These are phyloP conservation scores for Scrobipalpa atriplicella DNA, from an alignment of 2,888 invertebrate genomes.

Conservation along the genomic window DNA sequence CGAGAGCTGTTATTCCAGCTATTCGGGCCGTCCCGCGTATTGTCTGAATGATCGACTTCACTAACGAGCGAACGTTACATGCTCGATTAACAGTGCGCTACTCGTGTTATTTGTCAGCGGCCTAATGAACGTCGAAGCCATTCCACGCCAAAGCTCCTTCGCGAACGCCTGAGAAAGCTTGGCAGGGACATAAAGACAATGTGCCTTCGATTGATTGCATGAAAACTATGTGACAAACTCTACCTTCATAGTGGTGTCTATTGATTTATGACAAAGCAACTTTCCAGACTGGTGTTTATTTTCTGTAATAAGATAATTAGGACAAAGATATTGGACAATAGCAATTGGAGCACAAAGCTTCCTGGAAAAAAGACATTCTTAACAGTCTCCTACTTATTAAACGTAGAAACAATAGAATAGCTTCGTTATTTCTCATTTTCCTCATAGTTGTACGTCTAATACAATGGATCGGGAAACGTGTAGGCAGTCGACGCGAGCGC, in stretches of 20 bases:
- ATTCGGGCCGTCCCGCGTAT: conserved; percentile 66
- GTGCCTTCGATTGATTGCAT: conserved; percentile 11
- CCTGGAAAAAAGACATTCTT: conserved; percentile 8
- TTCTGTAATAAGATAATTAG: background rate
- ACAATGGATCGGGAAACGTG: conserved; percentile 41
- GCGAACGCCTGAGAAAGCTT: conserved; percentile 24
- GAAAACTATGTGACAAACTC: background rate
- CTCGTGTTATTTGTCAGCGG: conserved; percentile 33
- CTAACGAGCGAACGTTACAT: conserved; percentile 34
- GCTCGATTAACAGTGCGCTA: conserved; percentile 31
- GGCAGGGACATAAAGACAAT: conserved; percentile 18
- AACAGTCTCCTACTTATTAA: conserved; percentile 31
- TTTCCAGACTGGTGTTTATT: background rate
- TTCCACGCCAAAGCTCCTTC: conserved; percentile 22
- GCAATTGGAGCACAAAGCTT: background rate
- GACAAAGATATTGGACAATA: background rate
- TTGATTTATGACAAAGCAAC: background rate
- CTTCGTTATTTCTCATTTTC: conserved; percentile 27
- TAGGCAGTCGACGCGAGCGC: conserved; percentile 42
- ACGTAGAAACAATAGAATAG: conserved; percentile 29
- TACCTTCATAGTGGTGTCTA: background rate
- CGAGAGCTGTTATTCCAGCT: conserved; percentile 70
- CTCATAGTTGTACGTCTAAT: conserved; percentile 37
- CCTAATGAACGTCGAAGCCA: conserved; percentile 29
- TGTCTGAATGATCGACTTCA: conserved; percentile 49